These are phyloP conservation scores for Papilio polyxenes DNA, from an alignment of 1,140 invertebrate genomes.

Conservation along the genomic window DNA sequence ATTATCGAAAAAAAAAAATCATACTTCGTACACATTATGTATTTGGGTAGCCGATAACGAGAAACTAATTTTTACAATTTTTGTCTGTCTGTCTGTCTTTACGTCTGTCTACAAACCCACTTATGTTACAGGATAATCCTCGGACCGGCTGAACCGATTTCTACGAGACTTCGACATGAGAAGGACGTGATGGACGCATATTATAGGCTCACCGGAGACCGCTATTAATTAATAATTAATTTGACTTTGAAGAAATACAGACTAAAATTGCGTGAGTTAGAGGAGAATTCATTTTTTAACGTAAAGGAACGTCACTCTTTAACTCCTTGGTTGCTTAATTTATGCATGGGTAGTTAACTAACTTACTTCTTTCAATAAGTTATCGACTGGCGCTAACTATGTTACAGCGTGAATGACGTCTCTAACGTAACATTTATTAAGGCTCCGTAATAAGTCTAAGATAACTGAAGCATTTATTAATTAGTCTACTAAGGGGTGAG, in stretches of 20 bases:
- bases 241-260: not conserved
- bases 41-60: too few relatives aligned
- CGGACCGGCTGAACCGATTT: too few relatives aligned
- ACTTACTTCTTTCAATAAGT: conserved; percentile 18
- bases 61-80: too few relatives aligned
- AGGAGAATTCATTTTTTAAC: not conserved
- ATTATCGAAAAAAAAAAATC: too few relatives aligned
- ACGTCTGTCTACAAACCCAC: too few relatives aligned
- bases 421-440: conserved; percentile 34
- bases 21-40: too few relatives aligned
- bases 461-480: conserved; percentile 27
- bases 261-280: not conserved
- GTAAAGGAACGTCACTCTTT: not conserved
- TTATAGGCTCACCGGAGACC: too few relatives aligned
- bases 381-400: conserved; percentile 16
- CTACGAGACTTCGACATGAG: too few relatives aligned
- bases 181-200: too few relatives aligned
- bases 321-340: not conserved
- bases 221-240: not conserved
- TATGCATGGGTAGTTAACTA: conserved; percentile 3
- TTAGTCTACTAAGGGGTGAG: conserved; percentile 1
- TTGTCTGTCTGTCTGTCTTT: too few relatives aligned
- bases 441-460: conserved; percentile 10
- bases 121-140: too few relatives aligned
- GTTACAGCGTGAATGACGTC: conserved; percentile 27